phyloP scores from a whole-genome alignment of 2,113 vertebrate species.

The Circaetus gallicus region DNA sequence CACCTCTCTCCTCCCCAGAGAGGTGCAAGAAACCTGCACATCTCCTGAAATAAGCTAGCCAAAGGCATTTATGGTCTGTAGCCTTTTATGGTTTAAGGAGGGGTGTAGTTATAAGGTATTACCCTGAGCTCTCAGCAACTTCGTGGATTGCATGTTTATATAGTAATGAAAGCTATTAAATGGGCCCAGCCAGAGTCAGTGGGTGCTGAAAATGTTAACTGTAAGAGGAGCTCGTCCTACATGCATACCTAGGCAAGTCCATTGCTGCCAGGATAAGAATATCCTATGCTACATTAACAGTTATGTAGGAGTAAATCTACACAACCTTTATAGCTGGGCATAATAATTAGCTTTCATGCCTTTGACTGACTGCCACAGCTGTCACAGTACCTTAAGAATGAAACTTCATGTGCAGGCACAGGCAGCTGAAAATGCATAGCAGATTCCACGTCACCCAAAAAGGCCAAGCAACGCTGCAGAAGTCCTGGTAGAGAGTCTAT shows the following conservation, averaged over 20 bases:
- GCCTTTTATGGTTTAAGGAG: neutral
- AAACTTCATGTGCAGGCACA: neutral
- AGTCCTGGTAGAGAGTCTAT: neutral
- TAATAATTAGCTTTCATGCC: neutral
- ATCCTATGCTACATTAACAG: neutral
- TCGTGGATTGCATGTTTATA: neutral
- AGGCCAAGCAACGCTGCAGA: neutral
- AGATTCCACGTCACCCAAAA: neutral
- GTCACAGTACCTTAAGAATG: neutral
- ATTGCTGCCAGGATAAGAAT: neutral
- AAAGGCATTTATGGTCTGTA: neutral
- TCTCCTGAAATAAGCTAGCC: neutral
- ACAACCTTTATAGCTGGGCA: neutral
- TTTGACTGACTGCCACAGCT: neutral
- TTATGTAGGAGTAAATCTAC: neutral
- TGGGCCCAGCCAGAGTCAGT: neutral
- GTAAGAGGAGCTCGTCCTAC: fast-evolving
- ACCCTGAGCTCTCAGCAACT: neutral
- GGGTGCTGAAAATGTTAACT: neutral
- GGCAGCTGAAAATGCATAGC: neutral
- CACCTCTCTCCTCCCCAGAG: neutral
- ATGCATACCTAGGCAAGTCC: neutral
- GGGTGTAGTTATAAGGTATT: neutral
- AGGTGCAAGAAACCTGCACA: neutral
- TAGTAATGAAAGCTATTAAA: neutral